Evolutionary conservation across 2,113 vertebrate genomes (phyloP), one percentile per base, ranked within the genome.

Genomic region (Clarias gariepinus): DNA sequence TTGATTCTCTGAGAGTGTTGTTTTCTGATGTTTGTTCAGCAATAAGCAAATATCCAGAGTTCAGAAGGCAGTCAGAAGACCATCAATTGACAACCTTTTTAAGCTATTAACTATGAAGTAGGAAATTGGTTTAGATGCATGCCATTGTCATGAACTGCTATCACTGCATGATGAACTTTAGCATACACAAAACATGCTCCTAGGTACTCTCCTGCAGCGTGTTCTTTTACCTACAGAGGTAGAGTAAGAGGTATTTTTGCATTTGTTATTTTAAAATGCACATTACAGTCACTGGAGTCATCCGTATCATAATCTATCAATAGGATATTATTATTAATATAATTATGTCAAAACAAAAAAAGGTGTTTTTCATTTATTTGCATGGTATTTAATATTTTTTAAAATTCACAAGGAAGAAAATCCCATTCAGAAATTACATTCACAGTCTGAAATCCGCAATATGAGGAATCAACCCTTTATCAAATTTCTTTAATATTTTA

Each of bases 1-100:
- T 90, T 64, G 64, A 81, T 64, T 85, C 33, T 55, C 74, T 68
- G 55, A 79, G 83, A 85, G 84, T 84, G 71, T 87, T 73, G 74
- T 52, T 83, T 82, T 25, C 84, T 80, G 82, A 80, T 85, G 68
- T 87, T 36, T 81, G 23, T 81, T 86, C 73, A 47, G 57, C 83
- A 73, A 84, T 77, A 87, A 85, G 55, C 86, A 87, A 83, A 83
- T 81, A 84, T 86, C 30, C 68, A 71, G 64, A 88, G 64, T 87
- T 84, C 68, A 78, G 69, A 71, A 53, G 53, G 30, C n/a, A 69
- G 21, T 52, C 53, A 86, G 53, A 81, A 30, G 25, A 28, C 16
- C 36, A 53, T 2, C 41, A 66, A 79, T 73, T 47, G 30, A 58
- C 52, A 58, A n/a, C 55, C 30, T 61, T 76, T 30, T 60, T 11